Conservation (phyloP, 2,797 vertebrate genomes). For the Rhinichthys osculus region DNA sequence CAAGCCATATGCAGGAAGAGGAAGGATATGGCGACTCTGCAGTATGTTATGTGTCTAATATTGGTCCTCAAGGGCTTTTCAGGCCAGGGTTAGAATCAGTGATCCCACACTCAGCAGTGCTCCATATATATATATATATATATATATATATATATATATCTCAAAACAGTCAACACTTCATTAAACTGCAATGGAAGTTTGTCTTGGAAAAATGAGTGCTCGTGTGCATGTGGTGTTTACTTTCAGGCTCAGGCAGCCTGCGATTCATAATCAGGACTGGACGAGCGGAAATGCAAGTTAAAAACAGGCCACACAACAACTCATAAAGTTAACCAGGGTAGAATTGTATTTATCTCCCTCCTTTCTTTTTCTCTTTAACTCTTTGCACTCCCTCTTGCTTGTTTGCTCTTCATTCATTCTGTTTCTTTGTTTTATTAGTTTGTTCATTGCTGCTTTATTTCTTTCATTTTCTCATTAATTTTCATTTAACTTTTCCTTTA, state of each 20-base stretch:
- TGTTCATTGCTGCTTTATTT: background rate
- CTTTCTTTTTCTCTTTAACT: background rate
- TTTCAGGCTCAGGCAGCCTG: background rate
- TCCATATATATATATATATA: background rate
- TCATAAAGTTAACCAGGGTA: background rate
- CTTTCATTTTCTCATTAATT: background rate
- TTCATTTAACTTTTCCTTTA: background rate
- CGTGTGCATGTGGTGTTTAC: conserved; percentile 6
- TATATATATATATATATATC: no score
- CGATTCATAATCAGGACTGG: conserved; percentile 5
- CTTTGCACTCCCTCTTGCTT: background rate
- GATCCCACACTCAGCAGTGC: background rate
- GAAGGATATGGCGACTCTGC: conserved; percentile 5
- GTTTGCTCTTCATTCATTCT: background rate
- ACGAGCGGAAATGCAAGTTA: conserved; percentile 9
- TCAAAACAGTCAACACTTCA: conserved; percentile 12
- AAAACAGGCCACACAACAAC: background rate
- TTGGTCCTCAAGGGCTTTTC: conserved; percentile 13
- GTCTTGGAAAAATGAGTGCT: background rate
- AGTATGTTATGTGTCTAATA: background rate
- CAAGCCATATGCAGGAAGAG: background rate
- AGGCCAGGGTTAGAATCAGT: conserved; percentile 1
- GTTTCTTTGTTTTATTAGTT: background rate
- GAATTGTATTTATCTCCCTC: background rate
- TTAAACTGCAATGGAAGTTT: conserved; percentile 13